Evolutionary conservation across 1,140 invertebrate genomes (phyloP).

Genomic region (Lutraria rhynchaena): DNA sequence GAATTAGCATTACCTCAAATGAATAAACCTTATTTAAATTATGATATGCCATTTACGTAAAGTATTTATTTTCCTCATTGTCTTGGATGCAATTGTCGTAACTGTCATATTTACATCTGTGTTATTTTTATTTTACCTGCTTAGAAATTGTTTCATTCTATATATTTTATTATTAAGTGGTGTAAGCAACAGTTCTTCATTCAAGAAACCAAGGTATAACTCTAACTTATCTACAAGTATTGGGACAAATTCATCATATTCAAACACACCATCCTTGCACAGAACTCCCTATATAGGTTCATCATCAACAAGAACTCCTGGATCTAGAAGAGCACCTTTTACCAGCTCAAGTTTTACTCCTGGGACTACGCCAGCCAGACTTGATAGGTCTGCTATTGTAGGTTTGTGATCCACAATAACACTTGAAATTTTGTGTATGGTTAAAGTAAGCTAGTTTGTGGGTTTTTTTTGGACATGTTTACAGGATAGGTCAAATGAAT

Average conservation of each 20-base stretch:
- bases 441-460: too few species aligned
- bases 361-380: constrained; percentile 54
- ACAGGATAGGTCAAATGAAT: too few species aligned
- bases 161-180: background rate
- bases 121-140: too few species aligned
- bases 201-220: constrained; percentile 5
- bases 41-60: too few species aligned
- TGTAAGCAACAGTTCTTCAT: background rate
- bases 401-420: too few species aligned
- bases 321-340: constrained; percentile 53
- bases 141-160: background rate
- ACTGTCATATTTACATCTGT: too few species aligned
- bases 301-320: constrained; percentile 44
- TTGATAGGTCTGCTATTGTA: constrained; percentile 59
- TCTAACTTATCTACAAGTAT: background rate
- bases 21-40: too few species aligned
- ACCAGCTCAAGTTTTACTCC: constrained; percentile 32
- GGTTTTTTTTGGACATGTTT: too few species aligned
- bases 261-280: background rate
- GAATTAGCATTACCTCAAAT: too few species aligned
- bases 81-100: too few species aligned
- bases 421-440: too few species aligned
- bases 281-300: constrained; percentile 43
- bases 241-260: background rate
- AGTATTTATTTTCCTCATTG: too few species aligned